Conservation (phyloP, 2,113 vertebrate species). For the Pica pica region DNA sequence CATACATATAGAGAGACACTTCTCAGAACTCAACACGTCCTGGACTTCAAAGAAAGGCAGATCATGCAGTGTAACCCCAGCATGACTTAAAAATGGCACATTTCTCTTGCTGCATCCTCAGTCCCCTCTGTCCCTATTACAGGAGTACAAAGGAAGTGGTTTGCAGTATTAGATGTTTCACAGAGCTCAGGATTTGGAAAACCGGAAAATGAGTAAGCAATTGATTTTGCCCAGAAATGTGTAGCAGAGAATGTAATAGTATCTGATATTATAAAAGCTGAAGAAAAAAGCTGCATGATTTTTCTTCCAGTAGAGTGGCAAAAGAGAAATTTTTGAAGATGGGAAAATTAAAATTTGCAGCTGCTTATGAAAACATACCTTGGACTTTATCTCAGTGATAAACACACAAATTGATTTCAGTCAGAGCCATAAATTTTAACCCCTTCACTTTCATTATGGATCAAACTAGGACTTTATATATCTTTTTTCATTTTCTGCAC, state of each 20-base stretch:
- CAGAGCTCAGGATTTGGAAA: background rate
- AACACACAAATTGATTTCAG: background rate
- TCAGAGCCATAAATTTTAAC: background rate
- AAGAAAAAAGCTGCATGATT: background rate
- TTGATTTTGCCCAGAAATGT: background rate
- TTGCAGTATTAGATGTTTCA: background rate
- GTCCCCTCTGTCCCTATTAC: background rate
- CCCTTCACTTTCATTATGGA: background rate
- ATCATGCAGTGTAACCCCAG: rapidly evolving
- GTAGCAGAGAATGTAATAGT: background rate
- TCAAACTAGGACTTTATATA: background rate
- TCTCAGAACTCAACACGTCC: background rate
- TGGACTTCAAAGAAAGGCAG: background rate
- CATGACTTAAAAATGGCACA: background rate
- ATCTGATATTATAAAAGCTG: background rate
- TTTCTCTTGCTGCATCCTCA: background rate
- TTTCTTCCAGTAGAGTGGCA: background rate
- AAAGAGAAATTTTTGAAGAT: background rate
- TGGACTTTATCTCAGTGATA: background rate
- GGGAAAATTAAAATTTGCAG: background rate
- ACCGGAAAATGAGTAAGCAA: background rate
- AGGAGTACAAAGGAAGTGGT: background rate
- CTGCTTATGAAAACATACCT: background rate
- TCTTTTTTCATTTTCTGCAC: background rate
- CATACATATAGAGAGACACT: background rate